Conservation (phyloP, 2,888 invertebrate genomes). For the Hanleya hanleyi region DNA sequence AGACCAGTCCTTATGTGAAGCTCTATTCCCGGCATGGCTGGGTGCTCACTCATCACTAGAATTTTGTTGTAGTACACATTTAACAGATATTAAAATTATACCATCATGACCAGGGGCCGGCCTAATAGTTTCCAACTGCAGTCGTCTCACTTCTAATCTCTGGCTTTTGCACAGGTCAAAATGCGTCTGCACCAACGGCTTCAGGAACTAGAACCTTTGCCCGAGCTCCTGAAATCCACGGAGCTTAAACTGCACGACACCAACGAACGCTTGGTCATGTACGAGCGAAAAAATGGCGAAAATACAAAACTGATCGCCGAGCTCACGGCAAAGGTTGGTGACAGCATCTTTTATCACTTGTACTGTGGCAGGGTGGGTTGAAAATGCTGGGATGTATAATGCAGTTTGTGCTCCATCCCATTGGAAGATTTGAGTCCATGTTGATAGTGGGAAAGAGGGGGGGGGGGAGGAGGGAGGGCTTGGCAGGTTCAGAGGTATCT, state of each 20-base stretch:
- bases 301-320: conserved; percentile 63
- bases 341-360: neutral
- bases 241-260: conserved; percentile 68
- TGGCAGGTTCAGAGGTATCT: too few relatives aligned
- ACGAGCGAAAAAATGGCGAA: conserved; percentile 65
- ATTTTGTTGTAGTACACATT: too few relatives aligned
- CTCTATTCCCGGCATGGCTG: too few relatives aligned
- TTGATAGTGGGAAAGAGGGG: neutral
- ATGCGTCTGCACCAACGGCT: conserved; percentile 63
- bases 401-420: neutral
- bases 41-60: too few relatives aligned
- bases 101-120: too few relatives aligned
- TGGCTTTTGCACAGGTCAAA: conserved; percentile 59
- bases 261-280: conserved; percentile 54
- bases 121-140: too few relatives aligned
- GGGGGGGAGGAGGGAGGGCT: neutral
- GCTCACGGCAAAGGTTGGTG: conserved; percentile 63
- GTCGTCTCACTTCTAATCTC: too few relatives aligned
- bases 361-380: neutral
- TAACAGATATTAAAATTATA: too few relatives aligned
- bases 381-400: neutral
- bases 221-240: conserved; percentile 68
- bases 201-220: conserved; percentile 70
- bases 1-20: too few relatives aligned
- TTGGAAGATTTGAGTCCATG: neutral